These are phyloP conservation scores for Micromesistius poutassou DNA, from an alignment of 2,797 vertebrate species.

Conservation along the genomic window DNA sequence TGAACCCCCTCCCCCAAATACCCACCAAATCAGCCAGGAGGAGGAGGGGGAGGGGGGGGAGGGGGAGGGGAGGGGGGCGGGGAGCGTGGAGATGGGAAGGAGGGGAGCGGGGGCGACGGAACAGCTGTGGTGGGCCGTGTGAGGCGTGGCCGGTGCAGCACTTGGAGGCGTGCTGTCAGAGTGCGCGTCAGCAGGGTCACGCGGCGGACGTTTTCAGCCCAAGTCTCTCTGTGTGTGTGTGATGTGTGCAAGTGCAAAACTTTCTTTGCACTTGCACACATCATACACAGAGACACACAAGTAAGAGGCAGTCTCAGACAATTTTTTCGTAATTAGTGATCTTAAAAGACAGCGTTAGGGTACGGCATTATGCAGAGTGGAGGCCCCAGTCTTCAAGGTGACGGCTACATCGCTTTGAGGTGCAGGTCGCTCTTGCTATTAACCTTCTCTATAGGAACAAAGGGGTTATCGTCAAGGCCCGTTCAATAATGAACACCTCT, in stretches of 20 bases:
- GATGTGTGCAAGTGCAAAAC: too few relatives aligned
- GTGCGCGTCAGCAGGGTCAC: constrained; percentile 28
- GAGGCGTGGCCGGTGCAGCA: not conserved
- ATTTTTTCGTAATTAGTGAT: constrained; percentile 19
- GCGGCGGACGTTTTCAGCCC: constrained; percentile 29
- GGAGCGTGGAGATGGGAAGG: not conserved
- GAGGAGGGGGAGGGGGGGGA: not conserved
- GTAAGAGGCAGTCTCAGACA: not conserved
- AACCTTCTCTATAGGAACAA: not conserved
- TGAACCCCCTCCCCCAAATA: constrained; percentile 25
- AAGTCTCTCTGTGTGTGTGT: constrained; percentile 21
- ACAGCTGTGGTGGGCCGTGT: not conserved
- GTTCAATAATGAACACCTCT: not conserved
- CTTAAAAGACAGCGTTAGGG: constrained; percentile 14
- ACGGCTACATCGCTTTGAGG: constrained; percentile 2
- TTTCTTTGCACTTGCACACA: constrained; percentile 16
- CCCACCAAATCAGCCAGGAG: not conserved
- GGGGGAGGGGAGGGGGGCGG: not conserved
- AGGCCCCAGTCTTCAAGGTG: not conserved
- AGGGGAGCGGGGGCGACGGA: not conserved
- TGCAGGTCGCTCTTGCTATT: not conserved
- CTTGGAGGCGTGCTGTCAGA: constrained; percentile 39
- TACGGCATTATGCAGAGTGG: constrained; percentile 12
- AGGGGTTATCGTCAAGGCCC: not conserved
- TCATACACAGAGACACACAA: constrained; percentile 1